Evolutionary conservation across 2,797 vertebrate genomes (phyloP), one percentile per base, ranked within the genome.

Genomic region (Myripristis murdjan): DNA sequence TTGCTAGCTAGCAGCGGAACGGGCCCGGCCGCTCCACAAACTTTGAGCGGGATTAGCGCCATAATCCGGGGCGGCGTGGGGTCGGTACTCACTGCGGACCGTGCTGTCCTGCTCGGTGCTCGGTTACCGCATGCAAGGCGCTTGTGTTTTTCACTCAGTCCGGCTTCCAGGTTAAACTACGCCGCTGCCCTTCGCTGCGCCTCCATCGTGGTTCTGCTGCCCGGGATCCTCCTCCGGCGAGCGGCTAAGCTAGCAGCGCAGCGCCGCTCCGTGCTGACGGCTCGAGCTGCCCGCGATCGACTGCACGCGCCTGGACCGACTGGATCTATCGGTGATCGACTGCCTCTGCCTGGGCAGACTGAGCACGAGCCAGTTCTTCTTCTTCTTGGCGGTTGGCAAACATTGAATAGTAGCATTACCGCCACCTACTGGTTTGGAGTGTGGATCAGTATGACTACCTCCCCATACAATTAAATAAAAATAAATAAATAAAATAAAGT

Each of bases 71-170:
- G 55, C 23, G 11, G 0, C n/a, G 1, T 0, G 4, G 26, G 16
- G 2, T 11, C 6, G 0, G 1, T 68, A 93, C 93, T 94, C 71
- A 93, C 93, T 92, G 91, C 89, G 92, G 93, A 63, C 76, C 77
- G 70, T 37, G 71, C 41, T 16, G 46, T 12, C n/a, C 31, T 4
- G 26, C 55, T 43, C 66, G 26, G 77, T 51, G 58, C 37, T 75
- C 62, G 6, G 55, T 35, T 53, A 33, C 60, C 64, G 53, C 28
- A 0, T 11, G 5, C 31, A 14, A 49, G 16, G 3, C 2, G 24
- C 1, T 3, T 3, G 2, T 6, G 48, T n/a, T n/a, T 53, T 35
- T 66, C 1, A 14, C 1, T 12, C 16, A 28, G 31, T 37, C 44
- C 43, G 1, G 23, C 15, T 15, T 49, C 41, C 26, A 9, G 24